A percentile compares a stretch with the other conserved stretches of the same genome.
phyloP scores from a whole-genome alignment of 2,797 vertebrate species.

The Argyrosomus regius region DNA sequence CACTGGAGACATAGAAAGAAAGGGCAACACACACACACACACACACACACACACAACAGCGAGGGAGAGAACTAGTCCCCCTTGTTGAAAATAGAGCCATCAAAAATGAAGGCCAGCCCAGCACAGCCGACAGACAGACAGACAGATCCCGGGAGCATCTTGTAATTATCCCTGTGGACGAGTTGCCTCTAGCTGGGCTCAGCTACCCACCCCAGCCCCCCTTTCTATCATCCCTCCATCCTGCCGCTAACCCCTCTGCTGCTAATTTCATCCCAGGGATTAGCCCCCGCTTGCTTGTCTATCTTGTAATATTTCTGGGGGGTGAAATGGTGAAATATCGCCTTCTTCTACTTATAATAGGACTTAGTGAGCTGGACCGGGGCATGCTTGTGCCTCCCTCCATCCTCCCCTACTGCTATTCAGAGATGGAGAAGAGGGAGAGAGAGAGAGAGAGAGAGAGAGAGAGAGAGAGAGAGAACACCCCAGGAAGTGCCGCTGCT shows the following conservation, averaged over 20 bases:
- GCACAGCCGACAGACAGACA: conserved; percentile 88
- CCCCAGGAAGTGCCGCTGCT: conserved; percentile 79
- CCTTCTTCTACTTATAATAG: conserved; percentile 95
- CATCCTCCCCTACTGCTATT: conserved; percentile 50
- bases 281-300: conserved; percentile 93
- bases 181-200: conserved; percentile 95
- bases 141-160: conserved; percentile 91
- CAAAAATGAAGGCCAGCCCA: conserved; percentile 92
- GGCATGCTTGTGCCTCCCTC: conserved; percentile 84
- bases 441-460: conserved; percentile 17
- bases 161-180: conserved; percentile 99
- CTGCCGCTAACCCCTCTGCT: conserved; percentile 94
- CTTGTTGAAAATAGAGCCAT: conserved; percentile 98
- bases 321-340: conserved; percentile 91
- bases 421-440: conserved; percentile 59
- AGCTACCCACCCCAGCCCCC: conserved; percentile 89
- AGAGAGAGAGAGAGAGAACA: conserved; percentile 52
- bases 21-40: conserved; percentile 58
- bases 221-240: conserved; percentile 85
- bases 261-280: conserved; percentile 99
- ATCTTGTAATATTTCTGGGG: conserved; percentile 94
- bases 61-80: conserved; percentile 56
- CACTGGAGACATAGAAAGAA: conserved; percentile 84
- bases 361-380: conserved; percentile 88
- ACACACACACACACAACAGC: conserved; percentile 32